A percentile compares a stretch with the other conserved stretches of the same genome.
Evolutionary conservation across 2,888 invertebrate species (phyloP).

Genomic region (Anthophora plumipes): DNA sequence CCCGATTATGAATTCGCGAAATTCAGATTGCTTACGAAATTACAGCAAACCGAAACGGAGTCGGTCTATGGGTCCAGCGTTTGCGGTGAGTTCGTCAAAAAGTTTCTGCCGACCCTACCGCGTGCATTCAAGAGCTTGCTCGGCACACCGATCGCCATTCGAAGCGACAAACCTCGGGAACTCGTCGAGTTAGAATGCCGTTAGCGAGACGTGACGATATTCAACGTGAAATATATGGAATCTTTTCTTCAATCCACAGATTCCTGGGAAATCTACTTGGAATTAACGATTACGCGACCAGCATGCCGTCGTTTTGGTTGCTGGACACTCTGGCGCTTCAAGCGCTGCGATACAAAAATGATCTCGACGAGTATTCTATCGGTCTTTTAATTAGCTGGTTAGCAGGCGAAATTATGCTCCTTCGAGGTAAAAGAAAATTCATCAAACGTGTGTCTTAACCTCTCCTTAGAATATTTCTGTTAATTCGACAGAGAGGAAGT

Average conservation of each 20-base stretch:
- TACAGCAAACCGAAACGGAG: constrained; percentile 14
- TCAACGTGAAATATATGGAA: too few relatives aligned
- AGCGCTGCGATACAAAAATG: constrained; percentile 53
- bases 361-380: constrained; percentile 64
- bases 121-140: constrained; percentile 64
- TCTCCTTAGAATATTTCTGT: background rate
- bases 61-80: background rate
- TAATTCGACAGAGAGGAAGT: constrained; percentile 63
- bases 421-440: constrained; percentile 64
- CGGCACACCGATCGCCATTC: constrained; percentile 57
- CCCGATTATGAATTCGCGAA: background rate
- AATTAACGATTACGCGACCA: constrained; percentile 52
- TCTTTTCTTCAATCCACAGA: constrained; percentile 28
- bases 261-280: constrained; percentile 52
- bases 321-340: constrained; percentile 85
- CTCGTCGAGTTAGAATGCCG: constrained; percentile 69
- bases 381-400: constrained; percentile 77
- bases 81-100: constrained; percentile 8
- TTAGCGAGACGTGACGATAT: background rate
- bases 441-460: too few relatives aligned
- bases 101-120: constrained; percentile 66
- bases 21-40: constrained; percentile 29
- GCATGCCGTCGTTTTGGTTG: constrained; percentile 83
- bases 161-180: constrained; percentile 54
- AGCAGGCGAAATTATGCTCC: constrained; percentile 74